phyloP scores from a whole-genome alignment of 2,113 vertebrate species.

The Antechinus flavipes region DNA sequence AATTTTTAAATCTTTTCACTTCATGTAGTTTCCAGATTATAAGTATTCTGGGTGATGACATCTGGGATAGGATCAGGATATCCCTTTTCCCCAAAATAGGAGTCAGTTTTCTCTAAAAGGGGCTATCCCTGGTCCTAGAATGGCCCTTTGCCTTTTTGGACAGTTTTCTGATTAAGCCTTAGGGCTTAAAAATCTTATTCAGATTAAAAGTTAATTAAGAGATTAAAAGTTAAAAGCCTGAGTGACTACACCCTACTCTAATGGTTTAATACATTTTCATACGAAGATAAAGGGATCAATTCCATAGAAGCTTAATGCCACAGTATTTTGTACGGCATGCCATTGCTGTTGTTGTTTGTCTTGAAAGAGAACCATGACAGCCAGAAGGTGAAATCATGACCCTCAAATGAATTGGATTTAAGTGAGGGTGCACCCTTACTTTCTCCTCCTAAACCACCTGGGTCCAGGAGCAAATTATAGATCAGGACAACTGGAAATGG shows the following conservation, averaged over 20 bases:
- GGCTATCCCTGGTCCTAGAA: not conserved
- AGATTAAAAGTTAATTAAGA: too few species aligned
- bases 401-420: too few species aligned
- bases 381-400: too few species aligned
- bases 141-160: not conserved
- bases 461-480: too few species aligned
- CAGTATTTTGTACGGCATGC: not conserved
- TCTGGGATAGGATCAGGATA: not conserved
- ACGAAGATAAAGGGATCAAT: not conserved
- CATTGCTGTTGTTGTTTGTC: not conserved
- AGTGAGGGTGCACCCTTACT: too few species aligned
- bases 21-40: not conserved
- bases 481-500: too few species aligned
- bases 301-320: not conserved
- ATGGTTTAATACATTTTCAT: not conserved
- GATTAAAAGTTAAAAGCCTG: not conserved
- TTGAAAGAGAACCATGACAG: too few species aligned
- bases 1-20: not conserved
- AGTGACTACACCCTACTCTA: not conserved
- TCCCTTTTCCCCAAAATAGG: not conserved
- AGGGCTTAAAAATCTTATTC: not conserved
- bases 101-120: not conserved
- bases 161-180: not conserved
- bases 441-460: too few species aligned
- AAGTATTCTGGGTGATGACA: not conserved